Evolutionary conservation across 2,797 vertebrate species (phyloP).

Genomic region (Loriculus beryllinus): DNA sequence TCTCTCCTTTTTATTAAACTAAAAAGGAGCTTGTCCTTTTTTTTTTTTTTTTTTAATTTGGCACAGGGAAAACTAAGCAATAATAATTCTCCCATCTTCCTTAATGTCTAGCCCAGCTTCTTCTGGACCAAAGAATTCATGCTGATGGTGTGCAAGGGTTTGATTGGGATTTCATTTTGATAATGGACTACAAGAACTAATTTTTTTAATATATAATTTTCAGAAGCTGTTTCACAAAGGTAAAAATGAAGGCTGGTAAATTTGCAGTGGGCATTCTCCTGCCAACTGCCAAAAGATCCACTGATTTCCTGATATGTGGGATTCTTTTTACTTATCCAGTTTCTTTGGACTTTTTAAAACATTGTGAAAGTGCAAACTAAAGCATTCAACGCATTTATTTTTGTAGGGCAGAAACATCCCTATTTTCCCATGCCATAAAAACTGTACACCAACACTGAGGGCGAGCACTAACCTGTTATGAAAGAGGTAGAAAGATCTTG

Average conservation of each 20-base stretch:
- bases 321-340: constrained; percentile 64
- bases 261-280: constrained; percentile 39
- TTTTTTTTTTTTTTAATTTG: neutral
- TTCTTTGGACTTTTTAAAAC: constrained; percentile 65
- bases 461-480: constrained; percentile 83
- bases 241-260: constrained; percentile 63
- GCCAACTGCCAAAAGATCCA: constrained; percentile 44
- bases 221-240: constrained; percentile 74
- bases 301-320: constrained; percentile 59
- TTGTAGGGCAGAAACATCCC: constrained; percentile 83
- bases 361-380: constrained; percentile 75
- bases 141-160: neutral
- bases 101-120: neutral
- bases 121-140: constrained; percentile 20
- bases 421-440: constrained; percentile 85
- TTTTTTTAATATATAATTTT: constrained; percentile 49
- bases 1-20: neutral
- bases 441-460: constrained; percentile 84
- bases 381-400: constrained; percentile 83
- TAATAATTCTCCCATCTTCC: neutral
- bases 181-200: neutral
- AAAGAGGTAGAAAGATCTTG: constrained; percentile 84
- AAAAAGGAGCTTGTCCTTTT: neutral
- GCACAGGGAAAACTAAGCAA: neutral
- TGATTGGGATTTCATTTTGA: neutral